phyloP scores from a whole-genome alignment of 2,113 vertebrate species.

The Rhadina sibilatrix region DNA sequence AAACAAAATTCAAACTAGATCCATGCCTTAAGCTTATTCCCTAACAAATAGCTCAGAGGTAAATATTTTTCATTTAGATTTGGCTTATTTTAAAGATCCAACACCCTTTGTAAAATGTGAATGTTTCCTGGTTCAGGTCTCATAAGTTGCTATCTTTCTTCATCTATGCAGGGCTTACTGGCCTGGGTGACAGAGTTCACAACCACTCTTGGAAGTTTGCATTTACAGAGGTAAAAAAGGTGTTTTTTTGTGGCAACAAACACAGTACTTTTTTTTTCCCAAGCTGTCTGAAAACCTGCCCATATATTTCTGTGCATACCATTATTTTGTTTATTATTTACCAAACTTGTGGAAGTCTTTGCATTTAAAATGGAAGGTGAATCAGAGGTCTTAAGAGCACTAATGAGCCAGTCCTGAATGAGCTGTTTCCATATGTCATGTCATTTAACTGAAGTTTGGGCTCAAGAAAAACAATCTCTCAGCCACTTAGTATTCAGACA shows the following conservation, averaged over 20 bases:
- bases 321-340: neutral
- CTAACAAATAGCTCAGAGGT: neutral
- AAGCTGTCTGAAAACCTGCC: neutral
- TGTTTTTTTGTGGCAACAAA: neutral
- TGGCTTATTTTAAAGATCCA: neutral
- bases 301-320: neutral
- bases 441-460: neutral
- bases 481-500: neutral
- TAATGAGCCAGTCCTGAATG: neutral
- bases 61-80: neutral
- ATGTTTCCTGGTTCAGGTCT: neutral
- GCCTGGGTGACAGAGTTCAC: neutral
- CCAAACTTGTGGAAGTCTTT: neutral
- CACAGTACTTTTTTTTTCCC: neutral
- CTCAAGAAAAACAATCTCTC: slow-evolving; percentile 8
- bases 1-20: neutral
- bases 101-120: neutral
- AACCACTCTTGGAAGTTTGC: neutral
- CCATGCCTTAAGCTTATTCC: neutral
- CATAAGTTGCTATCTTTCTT: neutral
- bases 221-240: neutral
- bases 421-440: neutral
- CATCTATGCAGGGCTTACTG: neutral
- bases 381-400: neutral
- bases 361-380: neutral